Base-by-base conservation (phyloP, 1,140 invertebrate genomes). In the Brachionus sp. region DNA sequence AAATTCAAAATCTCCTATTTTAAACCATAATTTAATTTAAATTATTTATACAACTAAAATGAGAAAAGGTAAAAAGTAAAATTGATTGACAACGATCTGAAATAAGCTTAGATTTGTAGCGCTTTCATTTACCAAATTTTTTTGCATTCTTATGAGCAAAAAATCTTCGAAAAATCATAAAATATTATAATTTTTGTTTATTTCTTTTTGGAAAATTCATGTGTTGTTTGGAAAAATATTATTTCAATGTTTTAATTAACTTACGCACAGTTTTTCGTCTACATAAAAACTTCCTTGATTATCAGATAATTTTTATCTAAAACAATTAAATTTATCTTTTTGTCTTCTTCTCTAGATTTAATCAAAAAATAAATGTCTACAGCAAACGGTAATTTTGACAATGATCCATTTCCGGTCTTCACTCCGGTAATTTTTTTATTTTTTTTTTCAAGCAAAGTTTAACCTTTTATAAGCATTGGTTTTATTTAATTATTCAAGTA, bases 381-480 rank as follows among this genome's bases (percentile, higher is more conserved):
- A 10, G 16, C 62, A 23, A 80, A 80, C 19, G 35, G 42, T 33
- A 78, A 78, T 62, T 66, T 80, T 39, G 77, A 80, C 25, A 80
- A 62, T 66, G 77, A 80, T 44, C 77, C 77, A 19, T 80, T 80
- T 80, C 77, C 77, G 23, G 77, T 80, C 12, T 80, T 80, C 35
- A 80, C 77, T 25, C 77, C 77, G 50, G 77, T 80, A 80, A 70
- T 42, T 70, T 70, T 64, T 33, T 2, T 1, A 64, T 64, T 64
- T 42, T 42, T 42, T 42, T 10, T 13, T 39, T 39, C 37, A 42
- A 29, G 29, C 1, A 29, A 29, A 29, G 3, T 2, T 2, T 29
- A 2, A 2, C 29, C 3, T 29, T 29, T 29, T 2, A 29, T 29
- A 29, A 29, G 29, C 29, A 2, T 29, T 29, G 1, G 1, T 29